A percentile compares a stretch with the other conserved stretches of the same genome.
These are phyloP conservation scores for Omphaloscelis lunosa DNA, from an alignment of 2,888 invertebrate genomes.

Conservation along the genomic window DNA sequence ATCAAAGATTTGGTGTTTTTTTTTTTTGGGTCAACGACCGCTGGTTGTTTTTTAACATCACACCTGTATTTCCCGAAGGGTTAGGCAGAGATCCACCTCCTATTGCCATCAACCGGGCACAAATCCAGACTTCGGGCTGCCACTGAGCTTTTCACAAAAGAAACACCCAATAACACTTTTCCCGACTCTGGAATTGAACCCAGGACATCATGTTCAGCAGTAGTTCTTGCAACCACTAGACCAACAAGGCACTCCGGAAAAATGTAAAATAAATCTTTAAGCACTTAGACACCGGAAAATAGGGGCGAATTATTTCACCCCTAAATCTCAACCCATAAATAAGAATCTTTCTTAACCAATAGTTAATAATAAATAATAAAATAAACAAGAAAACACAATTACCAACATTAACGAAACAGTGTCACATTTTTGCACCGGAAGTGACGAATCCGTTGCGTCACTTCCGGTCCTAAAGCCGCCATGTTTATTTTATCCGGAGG, in stretches of 20 bases:
- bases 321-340: slow-evolving; percentile 1
- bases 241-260: neutral
- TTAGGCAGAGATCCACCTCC: too few species aligned
- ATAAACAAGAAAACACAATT: slow-evolving; percentile 73
- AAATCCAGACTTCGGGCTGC: neutral
- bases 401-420: slow-evolving; percentile 48
- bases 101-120: neutral
- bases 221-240: neutral
- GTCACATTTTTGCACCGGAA: slow-evolving; percentile 61
- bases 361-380: slow-evolving; percentile 54
- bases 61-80: too few species aligned
- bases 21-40: too few species aligned
- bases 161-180: neutral
- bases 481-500: slow-evolving; percentile 55
- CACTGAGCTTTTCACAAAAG: neutral
- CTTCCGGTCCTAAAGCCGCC: slow-evolving; percentile 67
- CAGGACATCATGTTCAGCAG: neutral
- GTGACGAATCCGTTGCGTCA: slow-evolving; percentile 67
- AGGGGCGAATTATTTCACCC: slow-evolving; percentile 6
- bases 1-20: too few species aligned
- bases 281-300: slow-evolving; percentile 4
- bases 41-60: neutral
- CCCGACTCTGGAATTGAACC: neutral
- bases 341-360: slow-evolving; percentile 3
- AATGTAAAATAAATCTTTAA: neutral